Base-by-base conservation (phyloP, 2,888 invertebrate species). In the Gymnoscelis rufifasciata region DNA sequence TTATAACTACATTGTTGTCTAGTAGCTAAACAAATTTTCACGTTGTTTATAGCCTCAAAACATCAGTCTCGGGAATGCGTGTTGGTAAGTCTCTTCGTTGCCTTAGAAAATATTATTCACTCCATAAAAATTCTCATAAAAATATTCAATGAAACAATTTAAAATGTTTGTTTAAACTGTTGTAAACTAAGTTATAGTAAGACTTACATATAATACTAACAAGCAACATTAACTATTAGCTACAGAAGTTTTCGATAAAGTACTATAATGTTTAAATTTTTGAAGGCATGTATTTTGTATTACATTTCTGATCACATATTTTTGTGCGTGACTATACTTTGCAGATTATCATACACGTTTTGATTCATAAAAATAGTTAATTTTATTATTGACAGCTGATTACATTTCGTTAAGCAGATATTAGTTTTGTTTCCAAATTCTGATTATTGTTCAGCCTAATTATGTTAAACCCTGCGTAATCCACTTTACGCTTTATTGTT, bases 21-120 rank as follows among this genome's bases (percentile, higher is more conserved):
- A 54, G 47, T 52, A 68, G 73, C 54, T 74, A 71, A 75, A 66
- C 67, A 72, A 68, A 68, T 74, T 66, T 66, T 71, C 67, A 72
- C 72, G 72, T 68, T 78, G 68, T 79, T 74, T 78, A 51, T 42
- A 83, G 83, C 86, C 83, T 83, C 83, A 67, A 77, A 78, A 64
- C 71, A 57, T 71, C 87, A 87, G 87, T 87, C 87, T 87, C 86
- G 87, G 87, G 87, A 87, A 87, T 87, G 87, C 83, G 72, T 76
- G 83, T 79, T 84, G 83, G 78, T 81, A 76, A 87, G 87, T 87
- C 86, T 87, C 82, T 82, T 86, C 86, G 87, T 87, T 87, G 78
- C 84, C 87, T 87, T 86, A 87, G 77, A 75, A 72, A 71, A 73
- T 78, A 78, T 76, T 70, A 74, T 78, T 80, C 72, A 66, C 74